Evolutionary conservation across 2,888 invertebrate species (phyloP).

Genomic region (Herminia tarsipennalis): DNA sequence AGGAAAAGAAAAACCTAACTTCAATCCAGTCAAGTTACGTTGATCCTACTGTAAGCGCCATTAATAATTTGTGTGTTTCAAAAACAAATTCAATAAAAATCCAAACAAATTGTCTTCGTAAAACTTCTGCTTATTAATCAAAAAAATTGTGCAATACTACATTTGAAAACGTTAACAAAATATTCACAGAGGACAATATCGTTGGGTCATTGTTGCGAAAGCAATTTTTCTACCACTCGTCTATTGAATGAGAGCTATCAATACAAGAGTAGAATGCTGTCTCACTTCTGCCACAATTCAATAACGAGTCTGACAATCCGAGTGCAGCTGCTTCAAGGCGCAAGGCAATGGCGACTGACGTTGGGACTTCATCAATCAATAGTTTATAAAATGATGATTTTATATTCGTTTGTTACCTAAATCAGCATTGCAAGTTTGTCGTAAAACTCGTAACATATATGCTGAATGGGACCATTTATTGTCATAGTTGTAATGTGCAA

Average conservation of each 20-base stretch:
- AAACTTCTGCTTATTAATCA: neutral
- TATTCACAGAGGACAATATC: constrained; percentile 40
- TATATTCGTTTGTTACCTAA: neutral
- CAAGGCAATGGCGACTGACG: constrained; percentile 47
- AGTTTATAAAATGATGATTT: neutral
- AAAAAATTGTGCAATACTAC: constrained; percentile 38
- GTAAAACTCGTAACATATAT: too few relatives aligned
- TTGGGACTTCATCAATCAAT: neutral
- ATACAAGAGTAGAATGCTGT: constrained; percentile 54
- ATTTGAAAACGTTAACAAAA: constrained; percentile 21
- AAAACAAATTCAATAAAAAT: neutral
- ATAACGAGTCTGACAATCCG: constrained; percentile 60
- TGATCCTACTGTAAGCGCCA: too few relatives aligned
- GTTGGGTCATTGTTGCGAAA: constrained; percentile 55
- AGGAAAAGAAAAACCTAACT: too few relatives aligned
- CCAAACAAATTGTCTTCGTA: neutral
- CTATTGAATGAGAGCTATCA: constrained; percentile 48
- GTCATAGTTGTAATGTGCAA: too few relatives aligned
- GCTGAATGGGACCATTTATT: too few relatives aligned
- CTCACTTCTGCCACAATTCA: constrained; percentile 68
- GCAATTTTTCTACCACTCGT: constrained; percentile 62
- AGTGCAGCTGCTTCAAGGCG: constrained; percentile 51
- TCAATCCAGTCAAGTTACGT: too few relatives aligned
- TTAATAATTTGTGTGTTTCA: too few relatives aligned
- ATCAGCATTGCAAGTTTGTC: too few relatives aligned